Evolutionary conservation across 2,888 invertebrate species (phyloP).

Genomic region (Scaptodrosophila latifasciaeformis): DNA sequence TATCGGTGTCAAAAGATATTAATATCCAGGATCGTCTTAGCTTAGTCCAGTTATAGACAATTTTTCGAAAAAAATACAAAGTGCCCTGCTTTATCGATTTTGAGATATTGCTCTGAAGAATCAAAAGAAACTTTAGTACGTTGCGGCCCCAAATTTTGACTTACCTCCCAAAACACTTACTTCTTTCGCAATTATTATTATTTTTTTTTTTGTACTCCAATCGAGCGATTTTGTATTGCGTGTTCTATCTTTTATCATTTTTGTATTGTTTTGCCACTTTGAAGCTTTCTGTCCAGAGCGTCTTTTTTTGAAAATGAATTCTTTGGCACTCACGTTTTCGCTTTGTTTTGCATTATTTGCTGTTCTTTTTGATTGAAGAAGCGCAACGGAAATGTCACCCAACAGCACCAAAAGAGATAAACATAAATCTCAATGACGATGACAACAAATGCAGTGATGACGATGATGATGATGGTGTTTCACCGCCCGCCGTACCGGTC

Average conservation of each 20-base stretch:
- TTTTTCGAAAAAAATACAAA: no score
- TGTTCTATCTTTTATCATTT: conserved; percentile 53
- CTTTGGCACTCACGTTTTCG: background rate
- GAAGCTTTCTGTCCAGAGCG: conserved; percentile 37
- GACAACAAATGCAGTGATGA: conserved; percentile 14
- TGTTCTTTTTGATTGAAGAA: conserved; percentile 58
- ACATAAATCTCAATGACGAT: conserved; percentile 61
- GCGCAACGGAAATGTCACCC: conserved; percentile 63
- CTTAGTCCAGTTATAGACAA: no score
- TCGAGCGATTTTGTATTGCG: conserved; percentile 41
- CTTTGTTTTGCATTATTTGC: conserved; percentile 40
- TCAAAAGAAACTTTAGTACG: no score
- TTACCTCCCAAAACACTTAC: no score
- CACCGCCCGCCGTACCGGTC: conserved; percentile 8
- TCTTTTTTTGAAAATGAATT: conserved; percentile 9
- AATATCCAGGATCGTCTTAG: no score
- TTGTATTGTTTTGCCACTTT: conserved; percentile 58
- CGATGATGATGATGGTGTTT: conserved; percentile 15
- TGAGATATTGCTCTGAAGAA: no score
- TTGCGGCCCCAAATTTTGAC: no score
- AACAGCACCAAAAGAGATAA: conserved; percentile 48
- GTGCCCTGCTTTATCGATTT: no score
- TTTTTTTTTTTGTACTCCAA: no score
- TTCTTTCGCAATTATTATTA: no score
- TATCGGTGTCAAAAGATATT: no score